phyloP scores from a whole-genome alignment of 2,888 invertebrate species.

The Idaea aversata region DNA sequence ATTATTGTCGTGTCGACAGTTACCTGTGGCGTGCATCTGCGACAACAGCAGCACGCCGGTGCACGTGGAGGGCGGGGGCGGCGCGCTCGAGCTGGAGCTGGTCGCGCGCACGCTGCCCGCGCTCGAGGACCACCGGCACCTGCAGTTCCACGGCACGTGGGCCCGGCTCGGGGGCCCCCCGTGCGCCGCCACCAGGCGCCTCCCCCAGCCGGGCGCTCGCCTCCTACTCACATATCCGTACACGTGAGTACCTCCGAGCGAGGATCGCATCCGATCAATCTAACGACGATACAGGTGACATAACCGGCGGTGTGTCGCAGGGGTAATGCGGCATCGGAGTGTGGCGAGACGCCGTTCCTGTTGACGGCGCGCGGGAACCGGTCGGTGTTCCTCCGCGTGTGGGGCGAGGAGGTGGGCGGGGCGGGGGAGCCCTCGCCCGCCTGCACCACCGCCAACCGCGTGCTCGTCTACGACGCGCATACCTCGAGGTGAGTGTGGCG shows the following conservation, averaged over 20 bases:
- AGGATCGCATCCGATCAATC: neutral
- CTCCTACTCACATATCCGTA: constrained; percentile 62
- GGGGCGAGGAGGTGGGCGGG: constrained; percentile 87
- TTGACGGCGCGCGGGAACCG: constrained; percentile 89
- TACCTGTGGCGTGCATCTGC: constrained; percentile 89
- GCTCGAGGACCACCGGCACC: constrained; percentile 89
- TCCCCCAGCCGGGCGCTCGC: constrained; percentile 50
- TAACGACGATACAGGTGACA: neutral
- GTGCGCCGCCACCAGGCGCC: constrained; percentile 47
- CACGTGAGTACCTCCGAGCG: constrained; percentile 34
- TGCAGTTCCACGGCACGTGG: constrained; percentile 87
- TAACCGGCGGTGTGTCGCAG: constrained; percentile 21
- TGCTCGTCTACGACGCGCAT: constrained; percentile 89
- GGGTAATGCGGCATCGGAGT: constrained; percentile 70
- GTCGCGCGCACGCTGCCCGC: constrained; percentile 86
- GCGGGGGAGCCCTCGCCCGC: constrained; percentile 83
- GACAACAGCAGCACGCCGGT: constrained; percentile 82
- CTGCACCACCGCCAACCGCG: constrained; percentile 88
- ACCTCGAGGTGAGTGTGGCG: constrained; percentile 69
- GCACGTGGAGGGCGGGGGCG: constrained; percentile 45
- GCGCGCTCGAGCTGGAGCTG: constrained; percentile 87
- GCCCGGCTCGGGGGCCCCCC: constrained; percentile 30
- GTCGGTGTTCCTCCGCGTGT: constrained; percentile 89
- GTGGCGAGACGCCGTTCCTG: constrained; percentile 89
- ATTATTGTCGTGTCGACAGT: constrained; percentile 65